Evolutionary conservation across 2,888 invertebrate genomes (phyloP).

Genomic region (Anagyrus pseudococci): DNA sequence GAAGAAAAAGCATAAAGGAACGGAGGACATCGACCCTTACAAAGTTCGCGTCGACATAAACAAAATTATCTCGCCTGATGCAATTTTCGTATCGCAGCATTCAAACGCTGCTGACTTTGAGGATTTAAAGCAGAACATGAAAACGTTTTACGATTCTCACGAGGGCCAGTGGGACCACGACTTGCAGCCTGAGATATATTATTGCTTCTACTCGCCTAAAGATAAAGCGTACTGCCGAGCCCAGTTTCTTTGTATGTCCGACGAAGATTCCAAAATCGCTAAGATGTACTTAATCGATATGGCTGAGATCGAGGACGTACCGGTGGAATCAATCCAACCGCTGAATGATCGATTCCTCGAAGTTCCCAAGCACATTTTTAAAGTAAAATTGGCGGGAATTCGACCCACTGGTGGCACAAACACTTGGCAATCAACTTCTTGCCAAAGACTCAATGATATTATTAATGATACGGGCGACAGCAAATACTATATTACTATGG

Average conservation of each 20-base stretch:
- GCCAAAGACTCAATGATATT: slow-evolving; percentile 68
- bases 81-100: slow-evolving; percentile 68
- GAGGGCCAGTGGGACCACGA: background rate
- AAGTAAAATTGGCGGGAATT: slow-evolving; percentile 75
- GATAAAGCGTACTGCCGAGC: slow-evolving; percentile 73
- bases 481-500: slow-evolving; percentile 65
- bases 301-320: slow-evolving; percentile 65
- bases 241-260: slow-evolving; percentile 60
- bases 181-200: slow-evolving; percentile 59
- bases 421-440: slow-evolving; percentile 70
- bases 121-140: slow-evolving; percentile 65
- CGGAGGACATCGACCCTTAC: slow-evolving; percentile 55
- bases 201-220: slow-evolving; percentile 62
- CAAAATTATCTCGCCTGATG: slow-evolving; percentile 66
- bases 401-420: slow-evolving; percentile 70
- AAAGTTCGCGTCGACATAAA: slow-evolving; percentile 64
- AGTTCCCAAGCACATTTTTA: slow-evolving; percentile 68
- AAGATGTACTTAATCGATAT: slow-evolving; percentile 74
- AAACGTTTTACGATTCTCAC: slow-evolving; percentile 62
- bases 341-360: slow-evolving; percentile 65
- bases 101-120: slow-evolving; percentile 63
- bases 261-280: slow-evolving; percentile 54
- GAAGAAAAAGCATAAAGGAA: background rate
- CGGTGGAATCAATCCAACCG: slow-evolving; percentile 62
- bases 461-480: slow-evolving; percentile 62